Evolutionary conservation across 2,113 vertebrate species (phyloP).

Genomic region (Sinocyclocheilus grahami): DNA sequence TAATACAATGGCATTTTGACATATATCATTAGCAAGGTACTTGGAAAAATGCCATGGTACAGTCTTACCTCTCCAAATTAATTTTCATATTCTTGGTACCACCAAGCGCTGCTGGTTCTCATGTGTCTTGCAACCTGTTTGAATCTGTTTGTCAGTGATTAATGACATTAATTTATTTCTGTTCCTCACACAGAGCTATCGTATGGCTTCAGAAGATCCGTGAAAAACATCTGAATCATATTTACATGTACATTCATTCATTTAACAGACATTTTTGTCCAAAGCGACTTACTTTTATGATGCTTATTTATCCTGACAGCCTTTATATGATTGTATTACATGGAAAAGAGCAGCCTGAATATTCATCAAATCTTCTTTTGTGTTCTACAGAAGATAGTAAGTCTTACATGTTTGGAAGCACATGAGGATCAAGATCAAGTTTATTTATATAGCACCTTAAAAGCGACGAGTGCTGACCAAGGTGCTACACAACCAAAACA

Average conservation of each 20-base stretch:
- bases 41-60: background rate
- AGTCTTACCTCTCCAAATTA: background rate
- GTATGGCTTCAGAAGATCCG: background rate
- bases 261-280: conserved; percentile 4
- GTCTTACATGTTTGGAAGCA: background rate
- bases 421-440: background rate
- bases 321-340: background rate
- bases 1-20: background rate
- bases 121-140: background rate
- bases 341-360: background rate
- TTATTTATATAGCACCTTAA: too few species aligned
- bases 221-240: background rate
- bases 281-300: background rate
- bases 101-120: background rate
- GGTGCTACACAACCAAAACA: too few species aligned
- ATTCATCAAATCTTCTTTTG: background rate
- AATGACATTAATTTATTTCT: background rate
- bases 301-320: background rate
- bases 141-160: conserved; percentile 9
- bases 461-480: too few species aligned
- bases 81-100: background rate
- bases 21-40: conserved; percentile 8
- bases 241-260: background rate
- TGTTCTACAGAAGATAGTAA: background rate
- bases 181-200: background rate